phyloP scores from a whole-genome alignment of 1,140 invertebrate genomes.

The Lepidostoma basale region DNA sequence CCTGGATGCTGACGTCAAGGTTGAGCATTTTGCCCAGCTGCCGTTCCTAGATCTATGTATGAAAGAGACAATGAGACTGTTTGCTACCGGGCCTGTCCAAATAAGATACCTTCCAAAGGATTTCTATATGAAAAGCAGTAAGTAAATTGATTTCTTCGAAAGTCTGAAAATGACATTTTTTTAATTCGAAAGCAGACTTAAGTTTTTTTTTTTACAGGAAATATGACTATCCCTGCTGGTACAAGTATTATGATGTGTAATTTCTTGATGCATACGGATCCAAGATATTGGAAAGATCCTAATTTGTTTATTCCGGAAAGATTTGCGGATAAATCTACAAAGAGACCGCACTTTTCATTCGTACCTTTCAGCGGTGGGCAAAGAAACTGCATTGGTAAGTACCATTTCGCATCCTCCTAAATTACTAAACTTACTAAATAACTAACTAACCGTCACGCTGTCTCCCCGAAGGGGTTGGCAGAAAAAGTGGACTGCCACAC shows the following conservation, averaged over 20 bases:
- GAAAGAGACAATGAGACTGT: conserved; percentile 6
- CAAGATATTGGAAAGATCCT: conserved; percentile 66
- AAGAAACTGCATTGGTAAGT: conserved; percentile 55
- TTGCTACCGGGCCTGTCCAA: neutral
- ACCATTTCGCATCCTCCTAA: neutral
- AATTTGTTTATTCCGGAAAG: conserved; percentile 63
- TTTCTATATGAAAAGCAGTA: conserved; percentile 15
- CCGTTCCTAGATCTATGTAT: neutral
- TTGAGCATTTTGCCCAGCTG: neutral
- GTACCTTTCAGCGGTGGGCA: conserved; percentile 55
- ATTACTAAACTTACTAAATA: too few relatives aligned
- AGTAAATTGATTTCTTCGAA: too few relatives aligned
- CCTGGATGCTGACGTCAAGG: neutral
- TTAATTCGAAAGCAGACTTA: too few relatives aligned
- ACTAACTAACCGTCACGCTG: too few relatives aligned
- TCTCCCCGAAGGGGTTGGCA: too few relatives aligned
- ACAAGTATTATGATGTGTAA: conserved; percentile 56
- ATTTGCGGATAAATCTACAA: conserved; percentile 56
- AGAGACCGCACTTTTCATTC: conserved; percentile 51
- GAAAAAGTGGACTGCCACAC: too few relatives aligned
- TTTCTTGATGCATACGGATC: conserved; percentile 65
- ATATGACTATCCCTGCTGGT: conserved; percentile 52
- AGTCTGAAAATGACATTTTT: too few relatives aligned
- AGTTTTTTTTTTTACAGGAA: conserved; percentile 46
- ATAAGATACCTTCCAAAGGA: neutral